Evolutionary conservation across 2,797 vertebrate genomes (phyloP).

Genomic region (Margarornis squamiger): DNA sequence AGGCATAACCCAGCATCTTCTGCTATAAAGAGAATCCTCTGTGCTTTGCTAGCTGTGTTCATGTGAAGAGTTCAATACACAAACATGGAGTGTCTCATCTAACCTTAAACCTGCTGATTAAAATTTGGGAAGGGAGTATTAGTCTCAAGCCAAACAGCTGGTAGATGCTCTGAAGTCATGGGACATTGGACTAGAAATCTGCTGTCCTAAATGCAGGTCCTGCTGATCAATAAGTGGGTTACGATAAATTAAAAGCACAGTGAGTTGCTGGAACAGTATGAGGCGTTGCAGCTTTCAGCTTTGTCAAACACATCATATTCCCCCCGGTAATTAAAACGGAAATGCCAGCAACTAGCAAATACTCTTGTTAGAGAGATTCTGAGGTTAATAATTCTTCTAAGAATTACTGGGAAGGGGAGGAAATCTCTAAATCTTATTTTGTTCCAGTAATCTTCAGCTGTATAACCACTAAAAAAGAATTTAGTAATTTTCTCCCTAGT

Average conservation of each 20-base stretch:
- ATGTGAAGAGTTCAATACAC: not conserved
- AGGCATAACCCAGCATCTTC: not conserved
- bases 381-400: conserved; percentile 54
- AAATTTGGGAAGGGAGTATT: not conserved
- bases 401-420: not conserved
- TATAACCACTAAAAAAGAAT: not conserved
- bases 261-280: conserved; percentile 53
- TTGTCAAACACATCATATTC: conserved; percentile 78
- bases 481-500: not conserved
- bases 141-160: not conserved
- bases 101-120: not conserved
- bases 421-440: conserved; percentile 6
- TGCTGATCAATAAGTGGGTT: not conserved
- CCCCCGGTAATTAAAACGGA: conserved; percentile 75
- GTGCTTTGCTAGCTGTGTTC: not conserved
- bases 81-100: not conserved
- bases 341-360: conserved; percentile 74
- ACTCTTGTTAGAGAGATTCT: conserved; percentile 54
- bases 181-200: not conserved
- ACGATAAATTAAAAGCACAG: conserved; percentile 50
- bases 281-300: conserved; percentile 74
- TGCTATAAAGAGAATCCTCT: not conserved
- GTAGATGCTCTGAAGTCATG: not conserved
- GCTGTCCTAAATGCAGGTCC: not conserved
- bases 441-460: conserved; percentile 12